Conservation (phyloP, 2,113 vertebrate genomes). For the Calypte anna region DNA sequence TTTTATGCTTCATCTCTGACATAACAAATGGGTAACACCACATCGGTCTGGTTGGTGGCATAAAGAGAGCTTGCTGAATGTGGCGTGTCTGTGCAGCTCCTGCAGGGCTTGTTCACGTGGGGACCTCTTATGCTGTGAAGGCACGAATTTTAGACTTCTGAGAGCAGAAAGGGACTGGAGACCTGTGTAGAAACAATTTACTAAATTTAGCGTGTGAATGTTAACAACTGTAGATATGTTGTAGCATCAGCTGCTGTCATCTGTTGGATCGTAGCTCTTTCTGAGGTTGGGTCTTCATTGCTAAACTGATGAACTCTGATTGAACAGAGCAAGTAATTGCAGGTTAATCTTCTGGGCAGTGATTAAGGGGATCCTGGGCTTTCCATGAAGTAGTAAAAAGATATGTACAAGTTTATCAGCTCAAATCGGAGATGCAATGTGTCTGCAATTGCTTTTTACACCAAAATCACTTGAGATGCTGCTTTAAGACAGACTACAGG, state of each 20-base stretch:
- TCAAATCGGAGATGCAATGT: neutral
- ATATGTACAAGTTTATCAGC: neutral
- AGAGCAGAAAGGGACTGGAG: neutral
- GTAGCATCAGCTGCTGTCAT: neutral
- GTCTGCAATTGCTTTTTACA: neutral
- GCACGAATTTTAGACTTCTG: neutral
- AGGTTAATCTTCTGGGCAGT: neutral
- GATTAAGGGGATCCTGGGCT: neutral
- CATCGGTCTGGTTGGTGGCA: neutral
- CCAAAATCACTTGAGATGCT: neutral
- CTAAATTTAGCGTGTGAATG: neutral
- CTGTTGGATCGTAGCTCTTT: neutral
- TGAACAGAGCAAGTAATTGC: neutral
- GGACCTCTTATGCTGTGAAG: neutral
- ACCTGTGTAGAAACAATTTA: neutral
- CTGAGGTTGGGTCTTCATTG: neutral
- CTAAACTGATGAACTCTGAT: neutral
- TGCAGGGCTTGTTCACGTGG: neutral
- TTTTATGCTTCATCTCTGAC: slow-evolving; percentile 1
- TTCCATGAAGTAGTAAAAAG: neutral
- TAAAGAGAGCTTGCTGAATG: slow-evolving; percentile 43
- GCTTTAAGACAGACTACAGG: neutral
- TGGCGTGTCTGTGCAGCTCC: neutral
- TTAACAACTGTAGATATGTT: neutral
- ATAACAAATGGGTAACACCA: slow-evolving; percentile 20